Evolutionary conservation across 1,140 invertebrate species (phyloP).

Genomic region (Helicoverpa armigera): DNA sequence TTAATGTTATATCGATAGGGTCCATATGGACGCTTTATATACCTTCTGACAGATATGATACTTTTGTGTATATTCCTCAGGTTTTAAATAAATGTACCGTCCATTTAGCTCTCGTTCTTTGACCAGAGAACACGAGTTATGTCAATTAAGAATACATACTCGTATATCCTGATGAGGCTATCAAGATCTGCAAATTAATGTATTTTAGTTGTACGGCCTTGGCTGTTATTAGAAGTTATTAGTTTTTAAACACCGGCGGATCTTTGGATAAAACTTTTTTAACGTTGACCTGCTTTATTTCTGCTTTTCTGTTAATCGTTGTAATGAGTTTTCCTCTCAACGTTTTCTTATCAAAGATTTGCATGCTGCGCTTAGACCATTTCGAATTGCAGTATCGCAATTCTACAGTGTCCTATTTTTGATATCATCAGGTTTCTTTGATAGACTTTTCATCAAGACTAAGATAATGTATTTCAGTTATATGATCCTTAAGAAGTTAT

Average conservation of each 20-base stretch:
- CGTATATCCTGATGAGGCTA: constrained; percentile 12
- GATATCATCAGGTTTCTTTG: too few relatives aligned
- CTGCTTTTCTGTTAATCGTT: background rate
- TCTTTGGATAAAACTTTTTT: background rate
- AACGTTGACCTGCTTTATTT: background rate
- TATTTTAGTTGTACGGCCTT: constrained; percentile 5
- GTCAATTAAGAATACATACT: constrained; percentile 36
- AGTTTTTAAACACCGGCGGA: background rate
- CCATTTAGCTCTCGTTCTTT: background rate
- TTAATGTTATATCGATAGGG: background rate
- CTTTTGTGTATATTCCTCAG: background rate
- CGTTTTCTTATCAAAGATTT: background rate
- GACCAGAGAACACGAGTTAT: background rate
- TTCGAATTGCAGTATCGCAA: too few relatives aligned
- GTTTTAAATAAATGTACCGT: background rate
- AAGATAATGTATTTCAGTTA: background rate
- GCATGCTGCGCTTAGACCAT: too few relatives aligned
- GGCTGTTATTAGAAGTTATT: background rate
- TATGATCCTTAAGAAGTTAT: background rate
- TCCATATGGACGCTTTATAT: background rate
- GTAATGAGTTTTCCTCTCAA: background rate
- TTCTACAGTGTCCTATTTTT: too few relatives aligned
- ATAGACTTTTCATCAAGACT: too few relatives aligned
- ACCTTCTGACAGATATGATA: background rate
- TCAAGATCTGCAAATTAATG: constrained; percentile 37